phyloP scores from a whole-genome alignment of 64 coral and sea anemone genomes.

The Stichodactyla helianthus region DNA sequence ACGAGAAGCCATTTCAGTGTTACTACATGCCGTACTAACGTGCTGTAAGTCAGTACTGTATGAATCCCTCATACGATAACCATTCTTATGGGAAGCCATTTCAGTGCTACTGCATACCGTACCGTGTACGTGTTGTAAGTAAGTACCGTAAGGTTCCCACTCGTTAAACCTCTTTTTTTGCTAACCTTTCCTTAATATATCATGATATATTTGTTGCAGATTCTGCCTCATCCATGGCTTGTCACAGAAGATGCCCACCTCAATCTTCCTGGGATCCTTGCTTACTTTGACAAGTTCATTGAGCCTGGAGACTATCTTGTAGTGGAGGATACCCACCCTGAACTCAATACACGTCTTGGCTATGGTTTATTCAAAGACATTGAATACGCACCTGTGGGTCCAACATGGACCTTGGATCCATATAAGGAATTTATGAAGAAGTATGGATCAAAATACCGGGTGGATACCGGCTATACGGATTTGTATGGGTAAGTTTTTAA shows the following conservation, averaged over 20 bases:
- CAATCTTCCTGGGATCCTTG: slow-evolving; percentile 32
- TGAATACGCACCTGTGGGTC: slow-evolving; percentile 7
- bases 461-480: slow-evolving; percentile 51
- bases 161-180: too few species aligned
- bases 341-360: not conserved
- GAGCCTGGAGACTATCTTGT: slow-evolving; percentile 42
- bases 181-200: too few species aligned
- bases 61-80: too few species aligned
- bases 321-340: slow-evolving; percentile 52
- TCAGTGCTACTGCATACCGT: too few species aligned
- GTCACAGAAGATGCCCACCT: slow-evolving; percentile 48
- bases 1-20: too few species aligned
- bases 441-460: slow-evolving; percentile 37
- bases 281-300: slow-evolving; percentile 38
- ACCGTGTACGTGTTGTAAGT: too few species aligned
- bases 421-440: slow-evolving; percentile 38
- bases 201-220: not conserved
- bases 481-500: slow-evolving; percentile 44
- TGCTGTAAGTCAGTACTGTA: too few species aligned
- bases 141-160: too few species aligned
- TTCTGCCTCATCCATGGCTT: slow-evolving; percentile 50
- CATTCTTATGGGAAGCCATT: too few species aligned
- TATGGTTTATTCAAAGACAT: slow-evolving; percentile 27
- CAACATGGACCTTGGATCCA: not conserved
- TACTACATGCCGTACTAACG: too few species aligned